Conservation (phyloP, 2,113 vertebrate species). For the Nipponia nippon region DNA sequence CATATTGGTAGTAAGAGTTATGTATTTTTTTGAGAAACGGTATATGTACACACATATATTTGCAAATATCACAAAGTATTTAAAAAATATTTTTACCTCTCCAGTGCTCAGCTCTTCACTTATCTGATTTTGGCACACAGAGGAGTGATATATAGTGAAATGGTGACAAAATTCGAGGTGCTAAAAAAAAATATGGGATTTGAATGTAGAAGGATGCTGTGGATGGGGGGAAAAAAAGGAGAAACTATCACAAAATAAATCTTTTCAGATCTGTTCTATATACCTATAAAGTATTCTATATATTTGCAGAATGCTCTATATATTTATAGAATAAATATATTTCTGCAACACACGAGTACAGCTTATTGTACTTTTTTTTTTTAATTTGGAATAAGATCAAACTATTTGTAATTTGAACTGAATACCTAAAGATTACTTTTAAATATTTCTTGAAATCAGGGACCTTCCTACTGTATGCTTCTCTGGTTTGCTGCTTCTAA, state of each 20-base stretch:
- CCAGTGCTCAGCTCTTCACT: not conserved
- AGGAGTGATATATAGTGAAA: not conserved
- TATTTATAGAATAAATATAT: not conserved
- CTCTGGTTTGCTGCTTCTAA: not conserved
- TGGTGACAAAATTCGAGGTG: not conserved
- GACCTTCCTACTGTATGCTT: not conserved
- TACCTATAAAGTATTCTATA: not conserved
- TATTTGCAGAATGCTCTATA: not conserved
- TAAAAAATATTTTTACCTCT: not conserved
- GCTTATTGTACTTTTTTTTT: not conserved
- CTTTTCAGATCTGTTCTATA: not conserved
- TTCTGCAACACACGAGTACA: not conserved
- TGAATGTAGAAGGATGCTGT: not conserved
- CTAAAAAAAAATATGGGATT: not conserved
- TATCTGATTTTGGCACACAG: not conserved
- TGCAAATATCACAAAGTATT: not conserved
- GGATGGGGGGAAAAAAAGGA: not conserved
- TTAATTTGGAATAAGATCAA: not conserved
- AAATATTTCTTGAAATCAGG: not conserved
- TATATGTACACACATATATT: fast-evolving
- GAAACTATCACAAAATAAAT: not conserved
- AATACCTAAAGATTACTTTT: not conserved
- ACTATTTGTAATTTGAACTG: not conserved
- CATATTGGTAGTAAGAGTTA: not conserved
- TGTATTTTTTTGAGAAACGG: not conserved